Conservation (phyloP, 2,888 invertebrate species). For the Acleris laterana region DNA sequence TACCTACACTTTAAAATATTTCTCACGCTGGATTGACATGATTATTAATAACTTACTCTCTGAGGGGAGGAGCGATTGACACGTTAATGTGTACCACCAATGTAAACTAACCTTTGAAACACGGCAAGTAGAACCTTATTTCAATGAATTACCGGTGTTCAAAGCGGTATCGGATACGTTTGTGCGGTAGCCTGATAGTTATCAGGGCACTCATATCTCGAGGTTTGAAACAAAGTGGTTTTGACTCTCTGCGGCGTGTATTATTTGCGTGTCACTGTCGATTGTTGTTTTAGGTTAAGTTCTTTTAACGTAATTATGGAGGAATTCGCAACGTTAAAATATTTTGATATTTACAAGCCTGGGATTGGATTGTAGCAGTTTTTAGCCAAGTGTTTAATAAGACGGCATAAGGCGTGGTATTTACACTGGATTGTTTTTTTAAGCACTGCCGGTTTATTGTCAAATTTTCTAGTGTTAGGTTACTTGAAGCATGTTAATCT, state of each 20-base stretch:
- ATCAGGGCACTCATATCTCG: conserved; percentile 67
- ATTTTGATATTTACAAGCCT: conserved; percentile 15
- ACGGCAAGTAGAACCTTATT: conserved; percentile 45
- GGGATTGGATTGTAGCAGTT: neutral
- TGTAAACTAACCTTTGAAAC: conserved; percentile 25
- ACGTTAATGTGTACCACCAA: conserved; percentile 70
- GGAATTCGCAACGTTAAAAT: conserved; percentile 46
- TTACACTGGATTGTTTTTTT: no score
- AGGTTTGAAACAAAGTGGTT: conserved; percentile 76
- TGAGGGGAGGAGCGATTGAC: conserved; percentile 74
- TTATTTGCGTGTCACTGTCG: conserved; percentile 74
- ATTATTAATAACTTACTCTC: conserved; percentile 71
- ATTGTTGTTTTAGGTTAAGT: conserved; percentile 40
- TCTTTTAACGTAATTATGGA: conserved; percentile 33
- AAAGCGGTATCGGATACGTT: conserved; percentile 43
- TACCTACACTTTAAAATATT: conserved; percentile 69
- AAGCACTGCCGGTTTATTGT: no score
- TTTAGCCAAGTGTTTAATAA: no score
- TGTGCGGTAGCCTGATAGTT: conserved; percentile 60
- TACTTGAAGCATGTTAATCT: no score
- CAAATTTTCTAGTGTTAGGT: no score
- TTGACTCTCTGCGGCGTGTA: conserved; percentile 68
- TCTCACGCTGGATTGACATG: conserved; percentile 80
- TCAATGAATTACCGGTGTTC: conserved; percentile 32
- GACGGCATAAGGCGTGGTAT: no score